phyloP scores from a whole-genome alignment of 2,113 vertebrate genomes.

The Mastomys natalensis region DNA sequence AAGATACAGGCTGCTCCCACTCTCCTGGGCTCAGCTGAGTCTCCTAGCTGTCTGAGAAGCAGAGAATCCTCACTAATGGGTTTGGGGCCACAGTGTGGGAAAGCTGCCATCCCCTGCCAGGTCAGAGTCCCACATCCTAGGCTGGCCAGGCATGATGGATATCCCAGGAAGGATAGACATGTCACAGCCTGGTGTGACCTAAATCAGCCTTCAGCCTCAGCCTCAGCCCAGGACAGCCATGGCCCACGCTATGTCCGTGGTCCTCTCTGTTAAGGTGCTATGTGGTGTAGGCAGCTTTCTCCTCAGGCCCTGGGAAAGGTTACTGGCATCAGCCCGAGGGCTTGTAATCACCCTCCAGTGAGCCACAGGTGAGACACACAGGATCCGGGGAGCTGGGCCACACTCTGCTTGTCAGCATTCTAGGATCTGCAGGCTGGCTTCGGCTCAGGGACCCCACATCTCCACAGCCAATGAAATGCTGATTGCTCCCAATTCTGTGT shows the following conservation, averaged over 20 bases:
- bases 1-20: neutral
- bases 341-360: accelerated
- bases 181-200: neutral
- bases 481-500: neutral
- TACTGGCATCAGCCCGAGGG: accelerated
- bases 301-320: neutral
- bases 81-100: neutral
- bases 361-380: accelerated
- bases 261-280: neutral
- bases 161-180: neutral
- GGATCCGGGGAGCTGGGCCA: accelerated
- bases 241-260: accelerated
- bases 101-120: too few relatives aligned
- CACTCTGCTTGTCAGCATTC: neutral
- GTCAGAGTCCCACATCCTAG: neutral
- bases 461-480: accelerated
- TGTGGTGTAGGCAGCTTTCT: neutral
- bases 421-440: neutral
- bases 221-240: neutral
- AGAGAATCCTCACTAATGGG: accelerated
- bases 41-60: accelerated
- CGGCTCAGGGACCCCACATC: neutral
- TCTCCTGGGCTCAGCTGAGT: neutral
- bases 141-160: neutral
- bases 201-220: neutral